phyloP scores from a whole-genome alignment of 2,797 vertebrate species.

The Mionectes olivaceus region DNA sequence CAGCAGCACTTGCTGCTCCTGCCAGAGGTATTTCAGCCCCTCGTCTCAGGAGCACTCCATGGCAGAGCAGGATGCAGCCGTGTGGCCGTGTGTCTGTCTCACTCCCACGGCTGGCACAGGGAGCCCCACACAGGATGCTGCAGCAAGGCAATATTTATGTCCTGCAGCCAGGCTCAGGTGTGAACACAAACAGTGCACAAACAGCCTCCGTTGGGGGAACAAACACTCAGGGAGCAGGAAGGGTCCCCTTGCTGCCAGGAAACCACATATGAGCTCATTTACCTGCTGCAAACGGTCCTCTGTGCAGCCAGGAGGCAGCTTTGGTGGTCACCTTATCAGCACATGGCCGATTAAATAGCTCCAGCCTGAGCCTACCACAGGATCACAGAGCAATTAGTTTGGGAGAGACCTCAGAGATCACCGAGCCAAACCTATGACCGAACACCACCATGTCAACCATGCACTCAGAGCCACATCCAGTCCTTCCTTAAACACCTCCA shows the following conservation, averaged over 20 bases:
- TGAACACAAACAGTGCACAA: not conserved
- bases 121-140: not conserved
- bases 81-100: accelerated
- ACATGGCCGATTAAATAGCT: not conserved
- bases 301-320: not conserved
- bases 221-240: not conserved
- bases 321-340: not conserved
- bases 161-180: not conserved
- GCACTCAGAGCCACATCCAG: not conserved
- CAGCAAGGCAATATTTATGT: not conserved
- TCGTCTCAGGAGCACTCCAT: accelerated
- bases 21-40: not conserved
- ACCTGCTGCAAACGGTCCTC: not conserved
- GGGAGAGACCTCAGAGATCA: not conserved
- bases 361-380: not conserved
- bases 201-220: not conserved
- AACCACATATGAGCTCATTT: conserved; percentile 5
- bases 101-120: accelerated
- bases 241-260: not conserved
- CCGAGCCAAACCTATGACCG: not conserved
- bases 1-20: not conserved
- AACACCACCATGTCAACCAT: not conserved
- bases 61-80: accelerated
- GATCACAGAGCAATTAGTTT: not conserved
- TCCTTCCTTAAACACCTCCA: not conserved